phyloP scores from a whole-genome alignment of 2,797 vertebrate genomes.

The Xenentodon cancila region DNA sequence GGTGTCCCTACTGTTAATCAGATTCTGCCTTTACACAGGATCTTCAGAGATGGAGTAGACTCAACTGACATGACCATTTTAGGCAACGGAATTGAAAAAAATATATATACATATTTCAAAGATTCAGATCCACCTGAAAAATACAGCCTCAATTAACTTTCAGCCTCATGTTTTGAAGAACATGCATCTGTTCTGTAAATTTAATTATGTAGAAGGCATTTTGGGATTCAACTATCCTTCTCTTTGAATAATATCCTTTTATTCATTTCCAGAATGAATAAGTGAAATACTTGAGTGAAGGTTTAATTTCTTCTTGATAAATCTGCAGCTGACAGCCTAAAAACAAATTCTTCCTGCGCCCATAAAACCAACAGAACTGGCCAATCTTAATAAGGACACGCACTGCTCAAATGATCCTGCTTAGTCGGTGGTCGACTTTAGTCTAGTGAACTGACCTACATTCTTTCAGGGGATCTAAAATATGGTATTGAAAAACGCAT shows the following conservation, averaged over 20 bases:
- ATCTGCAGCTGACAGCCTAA: not conserved
- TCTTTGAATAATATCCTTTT: too few relatives aligned
- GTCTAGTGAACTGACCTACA: not conserved
- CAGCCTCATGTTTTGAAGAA: too few relatives aligned
- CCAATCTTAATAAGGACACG: constrained; percentile 21
- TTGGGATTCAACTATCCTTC: not conserved
- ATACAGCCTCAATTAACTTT: not conserved
- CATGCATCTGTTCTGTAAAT: too few relatives aligned
- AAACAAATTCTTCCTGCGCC: not conserved
- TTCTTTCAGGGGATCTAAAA: not conserved
- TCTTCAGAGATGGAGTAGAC: too few relatives aligned
- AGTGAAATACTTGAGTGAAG: not conserved
- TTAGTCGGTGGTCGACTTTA: not conserved
- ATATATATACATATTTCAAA: too few relatives aligned
- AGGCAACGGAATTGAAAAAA: too few relatives aligned
- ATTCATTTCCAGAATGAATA: not conserved
- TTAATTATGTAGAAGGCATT: not conserved
- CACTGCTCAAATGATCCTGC: not conserved
- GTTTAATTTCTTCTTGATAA: not conserved
- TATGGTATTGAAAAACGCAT: not conserved
- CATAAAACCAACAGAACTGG: constrained; percentile 1
- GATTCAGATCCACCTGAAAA: not conserved
- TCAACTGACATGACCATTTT: too few relatives aligned
- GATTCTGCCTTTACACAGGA: too few relatives aligned
- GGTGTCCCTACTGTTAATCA: too few relatives aligned